Base-by-base conservation (phyloP, 2,888 invertebrate genomes). In the Caenorhabditis zanzibari region DNA sequence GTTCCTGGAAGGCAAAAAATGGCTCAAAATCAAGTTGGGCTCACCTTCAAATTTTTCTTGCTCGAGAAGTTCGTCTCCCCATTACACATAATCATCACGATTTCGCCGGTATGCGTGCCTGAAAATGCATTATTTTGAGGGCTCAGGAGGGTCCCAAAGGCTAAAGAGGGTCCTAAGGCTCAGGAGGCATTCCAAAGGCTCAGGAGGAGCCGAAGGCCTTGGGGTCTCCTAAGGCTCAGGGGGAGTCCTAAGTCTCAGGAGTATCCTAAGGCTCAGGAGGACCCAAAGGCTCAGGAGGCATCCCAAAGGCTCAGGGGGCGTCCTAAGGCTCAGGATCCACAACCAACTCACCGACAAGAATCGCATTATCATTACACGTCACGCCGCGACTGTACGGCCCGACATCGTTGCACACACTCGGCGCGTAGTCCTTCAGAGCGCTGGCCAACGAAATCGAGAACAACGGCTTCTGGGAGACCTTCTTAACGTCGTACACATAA, bases 81-180 rank as follows among this genome's bases (percentile, higher is more conserved):
- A 58, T 83, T 87, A 80, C 91, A 91, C 68, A 75, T 77, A 58
- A 91, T 82, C 10, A 87, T 64, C 35, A 90, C 76, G 35, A 91
- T 88, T 16, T 88, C 90, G 6, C 91, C 91, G 24, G 83, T 77
- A 52, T 89, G 82, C 0, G 88, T 87, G 24, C 91, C 90, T 12
- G 32, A 7, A 32, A 32, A 32, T n/a, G n/a, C n/a, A n/a, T n/a
- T n/a, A n/a, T n/a, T n/a, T n/a, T n/a, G n/a, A n/a, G n/a, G n/a
- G n/a, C n/a, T n/a, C n/a, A n/a, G n/a, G n/a, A n/a, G n/a, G n/a
- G n/a, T n/a, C n/a, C n/a, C n/a, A n/a, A n/a, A n/a, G n/a, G n/a
- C n/a, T n/a, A n/a, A n/a, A n/a, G n/a, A n/a, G n/a, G n/a, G n/a
- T n/a, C n/a, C n/a, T n/a, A n/a, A n/a, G n/a, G n/a, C n/a, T n/a